Evolutionary conservation across 1,140 invertebrate species (phyloP), one percentile per base, ranked within the genome.

Genomic region (Arctopsyche grandis): DNA sequence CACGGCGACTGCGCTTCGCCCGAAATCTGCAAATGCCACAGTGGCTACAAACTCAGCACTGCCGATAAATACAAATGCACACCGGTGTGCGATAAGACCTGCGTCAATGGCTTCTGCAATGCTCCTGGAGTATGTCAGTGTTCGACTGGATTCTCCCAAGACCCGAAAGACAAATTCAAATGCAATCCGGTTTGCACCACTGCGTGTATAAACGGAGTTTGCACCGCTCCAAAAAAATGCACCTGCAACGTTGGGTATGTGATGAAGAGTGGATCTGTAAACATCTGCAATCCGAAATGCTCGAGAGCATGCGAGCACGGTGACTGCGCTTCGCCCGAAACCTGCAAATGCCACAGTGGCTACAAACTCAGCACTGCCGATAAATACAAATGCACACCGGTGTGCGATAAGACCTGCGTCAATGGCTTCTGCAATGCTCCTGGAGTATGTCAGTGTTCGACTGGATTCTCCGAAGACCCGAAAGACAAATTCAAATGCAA

Each of bases 1-100:
- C 88, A 90, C 81, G 90, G 89, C n/a, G 86, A 85, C 38, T 91
- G 90, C 80, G 86, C 85, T 12, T 83, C 83, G 0, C 88, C 88
- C 19, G 85, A 88, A 14, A 83, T 77, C 4, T 91, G 90, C 76
- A 77, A 84, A 21, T 90, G 89, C 75, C 87, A 85, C 84, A 75
- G 86, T 83, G 87, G 86, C 5, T 87, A 87, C 80, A 86, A 83
- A 5, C 44, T 77, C 70, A 85, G 86, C 83, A 79, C 43, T 12
- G 12, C 3, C 0, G 22, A 82, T 9, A 76, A 77, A 0, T 79
- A 7, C 12, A 46, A 83, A 12, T 91, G 89, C 56, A 29, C 82
- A 21, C 86, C 88, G 0, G 83, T 83, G 63, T 90, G 89, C 70
- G 83, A 85, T 63, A 75, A 84, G 24, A 80, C 83, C n/a, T 90